These are phyloP conservation scores for Nebria brevicollis DNA, from an alignment of 2,888 invertebrate species.

Conservation along the genomic window DNA sequence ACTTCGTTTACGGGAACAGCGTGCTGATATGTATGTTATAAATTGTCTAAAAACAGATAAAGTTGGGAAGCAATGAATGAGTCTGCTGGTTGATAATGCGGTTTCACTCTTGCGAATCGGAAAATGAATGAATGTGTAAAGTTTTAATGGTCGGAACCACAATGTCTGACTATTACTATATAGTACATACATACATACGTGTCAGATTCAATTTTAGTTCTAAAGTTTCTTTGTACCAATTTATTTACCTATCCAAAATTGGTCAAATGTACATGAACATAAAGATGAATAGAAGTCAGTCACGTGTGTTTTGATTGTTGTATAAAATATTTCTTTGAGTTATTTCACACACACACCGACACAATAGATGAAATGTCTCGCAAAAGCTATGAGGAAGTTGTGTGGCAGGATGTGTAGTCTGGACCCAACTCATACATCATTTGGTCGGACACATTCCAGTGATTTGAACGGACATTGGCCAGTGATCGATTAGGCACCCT, in stretches of 20 bases:
- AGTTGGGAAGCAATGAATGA: not conserved
- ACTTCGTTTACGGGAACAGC: too few relatives aligned
- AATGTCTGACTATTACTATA: constrained; percentile 23
- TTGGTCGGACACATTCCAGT: constrained; percentile 14
- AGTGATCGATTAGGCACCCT: constrained; percentile 18
- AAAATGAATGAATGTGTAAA: constrained; percentile 32
- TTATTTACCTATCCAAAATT: too few relatives aligned
- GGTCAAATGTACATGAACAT: too few relatives aligned
- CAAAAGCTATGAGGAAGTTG: not conserved
- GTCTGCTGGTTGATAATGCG: constrained; percentile 14
- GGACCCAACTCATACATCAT: constrained; percentile 14
- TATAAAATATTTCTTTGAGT: not conserved
- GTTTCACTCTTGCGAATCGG: not conserved
- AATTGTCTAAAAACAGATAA: too few relatives aligned
- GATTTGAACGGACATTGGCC: constrained; percentile 23
- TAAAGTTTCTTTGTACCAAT: not conserved
- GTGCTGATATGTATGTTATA: too few relatives aligned
- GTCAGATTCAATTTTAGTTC: constrained; percentile 31
- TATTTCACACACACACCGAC: not conserved
- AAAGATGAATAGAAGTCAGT: too few relatives aligned
- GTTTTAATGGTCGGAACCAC: constrained; percentile 18
- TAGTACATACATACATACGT: constrained; percentile 19
- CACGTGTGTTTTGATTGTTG: too few relatives aligned
- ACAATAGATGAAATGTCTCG: not conserved
- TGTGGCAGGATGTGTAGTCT: not conserved